Evolutionary conservation across 2,113 vertebrate species (phyloP).

Genomic region (Dipodomys stephensi): DNA sequence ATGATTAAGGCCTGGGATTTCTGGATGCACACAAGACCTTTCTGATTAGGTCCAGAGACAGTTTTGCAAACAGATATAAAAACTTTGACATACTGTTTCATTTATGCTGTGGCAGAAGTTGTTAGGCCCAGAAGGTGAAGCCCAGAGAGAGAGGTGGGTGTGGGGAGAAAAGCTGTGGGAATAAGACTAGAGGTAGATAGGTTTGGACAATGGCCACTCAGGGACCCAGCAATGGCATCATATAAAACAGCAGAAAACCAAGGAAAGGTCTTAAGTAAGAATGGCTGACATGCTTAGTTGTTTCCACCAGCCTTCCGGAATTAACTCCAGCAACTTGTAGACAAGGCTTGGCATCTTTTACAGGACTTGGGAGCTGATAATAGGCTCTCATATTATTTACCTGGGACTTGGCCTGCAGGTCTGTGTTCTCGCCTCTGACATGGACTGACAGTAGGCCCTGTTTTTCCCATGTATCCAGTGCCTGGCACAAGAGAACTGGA

Average conservation of each 20-base stretch:
- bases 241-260: background rate
- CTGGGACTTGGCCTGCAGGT: background rate
- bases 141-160: background rate
- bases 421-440: background rate
- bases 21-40: background rate
- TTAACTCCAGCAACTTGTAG: background rate
- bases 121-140: background rate
- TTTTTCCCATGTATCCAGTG: background rate
- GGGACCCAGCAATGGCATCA: background rate
- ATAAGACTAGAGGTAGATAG: background rate
- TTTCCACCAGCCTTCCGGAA: background rate
- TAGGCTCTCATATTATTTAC: background rate
- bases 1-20: background rate
- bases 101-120: background rate
- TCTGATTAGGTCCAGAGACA: background rate
- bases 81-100: background rate
- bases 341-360: background rate
- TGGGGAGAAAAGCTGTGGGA: background rate
- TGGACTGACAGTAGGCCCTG: background rate
- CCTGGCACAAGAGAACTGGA: background rate
- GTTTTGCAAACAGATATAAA: background rate
- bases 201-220: background rate
- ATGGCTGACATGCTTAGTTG: background rate
- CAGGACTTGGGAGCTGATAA: background rate
- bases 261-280: conserved; percentile 39